phyloP scores from a whole-genome alignment of 2,113 vertebrate genomes.

The Thryonomys swinderianus region DNA sequence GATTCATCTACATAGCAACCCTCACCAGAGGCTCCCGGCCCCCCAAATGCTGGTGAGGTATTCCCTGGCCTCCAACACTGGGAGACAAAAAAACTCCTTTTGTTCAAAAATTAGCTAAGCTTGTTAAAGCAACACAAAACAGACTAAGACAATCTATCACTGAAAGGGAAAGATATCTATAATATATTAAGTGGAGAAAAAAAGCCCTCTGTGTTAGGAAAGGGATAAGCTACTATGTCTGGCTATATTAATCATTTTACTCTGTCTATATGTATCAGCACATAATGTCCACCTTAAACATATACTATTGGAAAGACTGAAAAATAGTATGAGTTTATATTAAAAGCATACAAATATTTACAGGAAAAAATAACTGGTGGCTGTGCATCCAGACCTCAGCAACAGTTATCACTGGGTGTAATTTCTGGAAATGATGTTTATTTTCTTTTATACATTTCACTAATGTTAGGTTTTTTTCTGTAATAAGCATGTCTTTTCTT shows the following conservation, averaged over 20 bases:
- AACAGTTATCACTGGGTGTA: not conserved
- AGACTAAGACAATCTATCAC: not conserved
- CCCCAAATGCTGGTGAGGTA: not conserved
- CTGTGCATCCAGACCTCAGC: not conserved
- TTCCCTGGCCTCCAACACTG: not conserved
- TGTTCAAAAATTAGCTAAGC: not conserved
- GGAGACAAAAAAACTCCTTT: not conserved
- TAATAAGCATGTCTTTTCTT: not conserved
- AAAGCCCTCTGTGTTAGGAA: not conserved
- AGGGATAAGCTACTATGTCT: not conserved
- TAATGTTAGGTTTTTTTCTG: not conserved
- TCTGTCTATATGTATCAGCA: not conserved
- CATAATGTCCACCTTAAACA: not conserved
- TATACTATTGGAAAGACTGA: not conserved
- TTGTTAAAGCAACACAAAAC: not conserved
- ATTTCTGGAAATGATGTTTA: not conserved
- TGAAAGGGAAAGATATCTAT: not conserved
- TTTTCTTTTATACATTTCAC: constrained; percentile 22
- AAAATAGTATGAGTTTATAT: not conserved
- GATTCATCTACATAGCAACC: not conserved
- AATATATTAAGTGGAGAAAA: not conserved
- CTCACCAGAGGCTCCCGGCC: not conserved
- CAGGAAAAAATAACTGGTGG: not conserved
- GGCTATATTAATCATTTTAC: not conserved
- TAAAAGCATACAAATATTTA: not conserved